Evolutionary conservation across 2,113 vertebrate genomes (phyloP).

Genomic region (Festucalex cinctus): DNA sequence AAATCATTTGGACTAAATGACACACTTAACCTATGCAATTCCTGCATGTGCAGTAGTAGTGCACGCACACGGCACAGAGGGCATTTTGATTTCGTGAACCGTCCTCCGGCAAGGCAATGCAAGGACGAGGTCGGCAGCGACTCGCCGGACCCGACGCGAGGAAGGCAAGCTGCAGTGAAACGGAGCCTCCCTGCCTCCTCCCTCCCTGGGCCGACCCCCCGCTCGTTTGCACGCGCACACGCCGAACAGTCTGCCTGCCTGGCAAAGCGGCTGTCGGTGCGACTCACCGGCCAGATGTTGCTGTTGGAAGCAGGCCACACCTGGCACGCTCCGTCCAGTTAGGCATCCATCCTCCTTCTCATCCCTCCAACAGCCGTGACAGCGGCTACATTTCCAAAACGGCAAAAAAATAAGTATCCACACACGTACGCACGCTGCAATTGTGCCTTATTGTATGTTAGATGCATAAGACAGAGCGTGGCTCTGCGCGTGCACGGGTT

Average conservation of each 20-base stretch:
- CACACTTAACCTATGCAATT: background rate
- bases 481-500: background rate
- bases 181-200: background rate
- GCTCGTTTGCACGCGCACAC: background rate
- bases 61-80: conserved; percentile 13
- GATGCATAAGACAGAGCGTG: background rate
- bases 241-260: background rate
- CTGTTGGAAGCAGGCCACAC: conserved; percentile 64
- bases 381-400: conserved; percentile 48
- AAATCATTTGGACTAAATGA: background rate
- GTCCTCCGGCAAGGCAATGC: conserved; percentile 15
- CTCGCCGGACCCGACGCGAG: conserved; percentile 22
- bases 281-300: conserved; percentile 69
- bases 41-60: conserved; percentile 23
- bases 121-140: conserved; percentile 58
- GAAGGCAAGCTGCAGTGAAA: conserved; percentile 1
- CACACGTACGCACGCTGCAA: conserved; percentile 31
- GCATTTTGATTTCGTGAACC: conserved; percentile 6
- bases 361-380: conserved; percentile 25
- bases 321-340: conserved; percentile 58
- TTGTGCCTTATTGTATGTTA: background rate
- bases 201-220: too few species aligned
- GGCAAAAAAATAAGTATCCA: background rate
- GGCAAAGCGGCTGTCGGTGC: conserved; percentile 8
- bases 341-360: conserved; percentile 53